Evolutionary conservation across 2,888 invertebrate species (phyloP).

Genomic region (Diabrotica balteata): DNA sequence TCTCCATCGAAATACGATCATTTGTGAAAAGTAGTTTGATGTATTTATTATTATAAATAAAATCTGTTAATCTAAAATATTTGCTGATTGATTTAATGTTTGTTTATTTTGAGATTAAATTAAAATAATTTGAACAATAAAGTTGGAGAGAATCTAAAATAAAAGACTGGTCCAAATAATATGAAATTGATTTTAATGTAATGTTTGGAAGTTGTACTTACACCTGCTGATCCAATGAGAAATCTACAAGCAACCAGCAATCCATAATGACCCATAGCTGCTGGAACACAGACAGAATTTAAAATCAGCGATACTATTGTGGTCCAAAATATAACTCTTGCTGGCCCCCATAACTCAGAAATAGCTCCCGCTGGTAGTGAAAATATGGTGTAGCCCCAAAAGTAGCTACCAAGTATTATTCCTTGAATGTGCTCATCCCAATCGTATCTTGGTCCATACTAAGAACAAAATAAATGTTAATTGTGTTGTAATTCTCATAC

Average conservation of each 20-base stretch:
- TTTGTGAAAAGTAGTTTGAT: too few relatives aligned
- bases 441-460: conserved; percentile 46
- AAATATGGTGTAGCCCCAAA: conserved; percentile 47
- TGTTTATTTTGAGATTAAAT: too few relatives aligned
- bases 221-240: conserved; percentile 67
- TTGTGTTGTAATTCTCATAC: background rate
- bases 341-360: conserved; percentile 47
- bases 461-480: conserved; percentile 21
- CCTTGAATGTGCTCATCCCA: conserved; percentile 48
- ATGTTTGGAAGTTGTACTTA: conserved; percentile 53
- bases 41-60: too few relatives aligned
- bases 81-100: too few relatives aligned
- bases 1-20: too few relatives aligned
- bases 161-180: too few relatives aligned
- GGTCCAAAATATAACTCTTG: conserved; percentile 45
- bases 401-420: conserved; percentile 45
- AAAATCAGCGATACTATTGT: conserved; percentile 41
- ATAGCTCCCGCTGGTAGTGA: conserved; percentile 47
- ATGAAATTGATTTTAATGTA: background rate
- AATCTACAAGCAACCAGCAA: conserved; percentile 65
- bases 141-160: too few relatives aligned
- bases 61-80: too few relatives aligned
- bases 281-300: conserved; percentile 63
- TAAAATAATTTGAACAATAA: too few relatives aligned
- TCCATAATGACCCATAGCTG: conserved; percentile 64